phyloP scores from a whole-genome alignment of 2,113 vertebrate genomes.

The Coturnix japonica region DNA sequence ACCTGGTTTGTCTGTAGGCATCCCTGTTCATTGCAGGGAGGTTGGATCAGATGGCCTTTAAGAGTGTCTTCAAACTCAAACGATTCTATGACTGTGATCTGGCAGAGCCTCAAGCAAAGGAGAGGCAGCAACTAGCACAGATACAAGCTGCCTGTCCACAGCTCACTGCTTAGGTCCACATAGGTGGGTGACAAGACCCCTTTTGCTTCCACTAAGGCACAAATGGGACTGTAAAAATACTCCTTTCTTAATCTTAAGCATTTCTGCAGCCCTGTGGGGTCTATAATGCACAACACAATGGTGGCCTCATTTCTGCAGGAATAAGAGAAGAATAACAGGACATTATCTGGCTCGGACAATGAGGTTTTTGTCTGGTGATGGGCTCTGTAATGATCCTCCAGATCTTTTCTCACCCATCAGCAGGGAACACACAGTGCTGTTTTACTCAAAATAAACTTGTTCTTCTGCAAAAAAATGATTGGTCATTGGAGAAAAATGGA shows the following conservation, averaged over 20 bases:
- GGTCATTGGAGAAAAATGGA: neutral
- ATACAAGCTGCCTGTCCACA: accelerated
- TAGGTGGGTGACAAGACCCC: neutral
- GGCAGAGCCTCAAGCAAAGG: neutral
- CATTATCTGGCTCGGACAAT: neutral
- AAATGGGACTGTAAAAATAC: neutral
- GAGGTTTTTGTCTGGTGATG: neutral
- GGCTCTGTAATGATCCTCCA: neutral
- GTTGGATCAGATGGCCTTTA: too few relatives aligned
- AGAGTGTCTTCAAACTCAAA: too few relatives aligned
- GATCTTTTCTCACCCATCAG: neutral
- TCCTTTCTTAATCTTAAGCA: neutral
- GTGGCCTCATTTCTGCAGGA: neutral
- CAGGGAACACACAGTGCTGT: neutral
- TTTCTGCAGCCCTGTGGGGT: neutral
- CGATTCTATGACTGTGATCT: too few relatives aligned
- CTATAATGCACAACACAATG: neutral
- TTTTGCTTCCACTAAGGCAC: neutral
- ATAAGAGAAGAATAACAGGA: neutral
- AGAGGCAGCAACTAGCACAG: accelerated
- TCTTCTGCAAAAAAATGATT: neutral
- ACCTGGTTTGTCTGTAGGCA: too few relatives aligned
- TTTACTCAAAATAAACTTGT: neutral
- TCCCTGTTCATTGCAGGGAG: too few relatives aligned
- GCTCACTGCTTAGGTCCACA: neutral